A percentile compares a stretch with the other conserved stretches of the same genome.
Conservation (phyloP, 2,113 vertebrate genomes). For the Glaucomys volans region DNA sequence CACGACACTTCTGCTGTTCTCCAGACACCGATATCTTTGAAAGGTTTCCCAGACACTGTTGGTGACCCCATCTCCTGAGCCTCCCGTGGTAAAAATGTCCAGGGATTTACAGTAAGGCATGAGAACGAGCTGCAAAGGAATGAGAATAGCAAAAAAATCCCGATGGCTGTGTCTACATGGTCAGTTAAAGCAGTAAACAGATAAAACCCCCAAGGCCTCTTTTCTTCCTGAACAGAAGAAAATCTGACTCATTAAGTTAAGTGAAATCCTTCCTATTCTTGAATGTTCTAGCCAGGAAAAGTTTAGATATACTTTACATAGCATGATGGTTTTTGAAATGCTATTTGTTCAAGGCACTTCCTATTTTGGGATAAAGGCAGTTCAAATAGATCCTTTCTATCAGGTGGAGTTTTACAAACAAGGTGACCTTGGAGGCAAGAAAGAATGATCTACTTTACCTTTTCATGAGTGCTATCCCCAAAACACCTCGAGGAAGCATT, state of each 20-base stretch:
- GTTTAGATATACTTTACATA: not conserved
- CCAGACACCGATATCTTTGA: conserved; percentile 96
- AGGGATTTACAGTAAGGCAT: conserved; percentile 97
- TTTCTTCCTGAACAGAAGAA: not conserved
- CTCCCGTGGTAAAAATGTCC: conserved; percentile 93
- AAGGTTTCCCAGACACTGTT: conserved; percentile 95
- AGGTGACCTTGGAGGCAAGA: not conserved
- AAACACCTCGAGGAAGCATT: too few species aligned
- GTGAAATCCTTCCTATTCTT: not conserved
- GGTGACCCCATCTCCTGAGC: conserved; percentile 90
- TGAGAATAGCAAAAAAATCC: not conserved
- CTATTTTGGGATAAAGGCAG: not conserved
- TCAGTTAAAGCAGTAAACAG: not conserved
- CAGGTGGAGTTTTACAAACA: not conserved
- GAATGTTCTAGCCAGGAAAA: not conserved
- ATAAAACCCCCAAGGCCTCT: not conserved
- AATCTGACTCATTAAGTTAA: not conserved
- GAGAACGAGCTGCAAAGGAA: conserved; percentile 92
- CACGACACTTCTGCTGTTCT: conserved; percentile 95
- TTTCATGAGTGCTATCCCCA: not conserved
- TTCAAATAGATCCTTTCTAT: not conserved
- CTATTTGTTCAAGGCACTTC: not conserved
- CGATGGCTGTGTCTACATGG: accelerated
- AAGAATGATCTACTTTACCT: too few species aligned
- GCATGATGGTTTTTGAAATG: not conserved